Base-by-base conservation (phyloP, 2,888 invertebrate genomes). In the Colletes collaris region DNA sequence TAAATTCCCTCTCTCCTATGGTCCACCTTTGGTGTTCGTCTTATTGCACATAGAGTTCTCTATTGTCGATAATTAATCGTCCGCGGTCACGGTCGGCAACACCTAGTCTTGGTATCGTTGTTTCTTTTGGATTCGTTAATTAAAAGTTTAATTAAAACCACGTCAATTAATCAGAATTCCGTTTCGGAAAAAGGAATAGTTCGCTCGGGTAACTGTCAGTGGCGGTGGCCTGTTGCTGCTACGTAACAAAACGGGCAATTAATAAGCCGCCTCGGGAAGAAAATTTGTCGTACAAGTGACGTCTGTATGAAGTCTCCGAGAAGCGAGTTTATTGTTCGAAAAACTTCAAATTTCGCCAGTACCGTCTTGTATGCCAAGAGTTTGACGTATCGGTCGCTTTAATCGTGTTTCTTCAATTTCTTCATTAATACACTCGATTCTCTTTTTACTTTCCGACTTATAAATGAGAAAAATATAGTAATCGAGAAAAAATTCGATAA, bases 161-260 rank as follows among this genome's bases (percentile, higher is more conserved):
- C 76, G 84, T 78, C 87, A 69, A 86, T 87, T 86, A 86, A 86
- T 86, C 81, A 85, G 85, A 86, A 85, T 83, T 75, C 74, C 68
- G 68, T 76, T 79, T 77, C 68, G 67, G 37, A 63, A 74, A 64
- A 71, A 56, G 55, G 60, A 80, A 40, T 65, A 27, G 19, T 52
- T 8, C 50, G 8, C 13, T 55, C 49, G 52, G 62, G 65, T 75
- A 76, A 79, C 73, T 76, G 68, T 40, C 64, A 73, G 70, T 68
- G 44, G 65, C 62, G 55, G 67, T 71, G 70, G 65, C 74, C 70
- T 63, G 79, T 67, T 82, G 66, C 68, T 65, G 52, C 40, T 63
- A 58, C 64, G 71, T 64, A 76, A 82, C 76, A 64, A 68, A 76
- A 68, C 67, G 58, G 65, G 71, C 74, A 84, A 86, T 86, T 86